A percentile compares a stretch with the other conserved stretches of the same genome.
phyloP scores from a whole-genome alignment of 2,888 invertebrate species.

The Dioctria rufipes region DNA sequence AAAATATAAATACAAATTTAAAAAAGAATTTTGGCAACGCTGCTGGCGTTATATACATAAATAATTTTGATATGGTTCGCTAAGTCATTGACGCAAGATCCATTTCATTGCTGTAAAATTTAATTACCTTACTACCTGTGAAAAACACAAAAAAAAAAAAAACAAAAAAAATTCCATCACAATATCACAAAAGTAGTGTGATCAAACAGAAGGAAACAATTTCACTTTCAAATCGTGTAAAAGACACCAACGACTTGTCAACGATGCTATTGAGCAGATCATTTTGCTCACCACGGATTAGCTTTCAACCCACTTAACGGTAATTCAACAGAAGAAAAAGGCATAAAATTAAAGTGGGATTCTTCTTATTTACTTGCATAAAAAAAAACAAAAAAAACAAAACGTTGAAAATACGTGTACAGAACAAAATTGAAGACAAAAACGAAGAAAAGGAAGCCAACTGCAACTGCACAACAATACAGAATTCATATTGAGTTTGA shows the following conservation, averaged over 20 bases:
- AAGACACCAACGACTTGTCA: not conserved
- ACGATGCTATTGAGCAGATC: constrained; percentile 24
- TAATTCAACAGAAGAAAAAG: constrained; percentile 40
- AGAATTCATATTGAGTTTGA: not conserved
- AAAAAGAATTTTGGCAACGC: too few relatives aligned
- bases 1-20: too few relatives aligned
- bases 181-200: not conserved
- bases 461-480: not conserved
- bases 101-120: constrained; percentile 19
- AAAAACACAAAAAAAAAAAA: too few relatives aligned
- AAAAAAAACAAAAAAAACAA: constrained; percentile 9
- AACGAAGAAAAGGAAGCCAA: not conserved
- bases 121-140: not conserved
- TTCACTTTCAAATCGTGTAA: constrained; percentile 41
- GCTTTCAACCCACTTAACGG: constrained; percentile 51
- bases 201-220: constrained; percentile 12
- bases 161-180: constrained; percentile 1
- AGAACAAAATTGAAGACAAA: constrained; percentile 30
- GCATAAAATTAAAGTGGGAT: constrained; percentile 23
- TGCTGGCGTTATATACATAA: too few relatives aligned
- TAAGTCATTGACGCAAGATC: constrained; percentile 15
- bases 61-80: too few relatives aligned
- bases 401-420: not conserved
- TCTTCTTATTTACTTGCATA: constrained; percentile 3
- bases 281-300: constrained; percentile 34